Evolutionary conservation across 2,888 invertebrate species (phyloP), one percentile per base, ranked within the genome.

Genomic region (Pollenia griseotomentosa): DNA sequence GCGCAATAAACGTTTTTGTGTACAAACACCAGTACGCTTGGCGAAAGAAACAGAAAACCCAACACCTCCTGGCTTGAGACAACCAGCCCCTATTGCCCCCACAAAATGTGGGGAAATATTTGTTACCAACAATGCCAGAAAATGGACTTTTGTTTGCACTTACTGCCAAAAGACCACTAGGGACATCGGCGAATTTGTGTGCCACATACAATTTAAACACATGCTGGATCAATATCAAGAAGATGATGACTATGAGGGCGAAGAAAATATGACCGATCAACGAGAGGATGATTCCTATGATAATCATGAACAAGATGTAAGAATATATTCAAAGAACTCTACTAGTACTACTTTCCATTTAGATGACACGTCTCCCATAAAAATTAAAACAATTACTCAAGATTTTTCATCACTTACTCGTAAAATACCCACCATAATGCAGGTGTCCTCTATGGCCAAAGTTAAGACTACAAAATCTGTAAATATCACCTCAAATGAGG

Each of bases 141-240:
- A 90, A 63, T 90, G 90, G 90, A 90, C 90, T 59, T 90, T 90
- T 73, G 89, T 90, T 51, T 90, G 90, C 63, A 90, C 90, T 16
- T 90, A 88, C 83, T 90, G 90, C 63, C 89, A 90, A 82, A 90
- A 90, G 88, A 89, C 89, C 51, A 89, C 90, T 16, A 88, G 89
- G 10, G 89, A 90, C 85, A 90, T 90, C 61, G 90, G 90, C 23
- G 90, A 90, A 70, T 90, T 90, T 83, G 90, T 90, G 3, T 88
- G 84, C 53, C 90, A 90, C 19, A 90, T 90, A 19, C 89, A 89
- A 88, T 87, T 88, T 44, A 89, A 90, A 61, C 90, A 90, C 82
- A 87, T 90, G 78, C 79, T 61, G 33, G 88, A 85, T 10, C 73
- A 82, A 7, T 70, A 81, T 44, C 19, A 85, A 14, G 82, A 85